Base-by-base conservation (phyloP, 2,888 invertebrate genomes). In the Hypomecis atomaria region DNA sequence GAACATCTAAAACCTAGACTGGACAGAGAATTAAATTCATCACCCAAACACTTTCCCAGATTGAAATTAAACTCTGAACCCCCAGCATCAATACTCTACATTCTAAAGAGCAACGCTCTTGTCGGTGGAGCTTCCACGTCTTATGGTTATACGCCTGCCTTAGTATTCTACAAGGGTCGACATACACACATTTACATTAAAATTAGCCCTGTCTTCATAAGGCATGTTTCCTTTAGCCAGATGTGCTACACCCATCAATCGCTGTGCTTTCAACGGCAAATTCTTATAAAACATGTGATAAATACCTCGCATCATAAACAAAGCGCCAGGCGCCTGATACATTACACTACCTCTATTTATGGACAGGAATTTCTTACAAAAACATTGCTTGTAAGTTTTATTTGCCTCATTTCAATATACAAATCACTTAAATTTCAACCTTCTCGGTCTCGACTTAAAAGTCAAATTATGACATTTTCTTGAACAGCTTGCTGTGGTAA, bases 341-440 rank as follows among this genome's bases (percentile, higher is more conserved):
- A 78, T 83, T 81, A 81, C 79, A 77, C 82, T 77, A 78, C 78
- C 74, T 78, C 89, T 90, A 90, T 90, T 87, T 89, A 90, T 85
- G 88, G 89, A 78, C 79, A 83, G 83, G 90, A 90, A 91, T 91
- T 87, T 83, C 83, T 86, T 85, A 89, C 83, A 86, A 87, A 85
- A 88, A 90, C 86, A 89, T 77, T 78, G 82, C 78, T 73, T 78
- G 80, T 79, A 75, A 77, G 70, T 70, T 67, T 70, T 63, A 71
- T 70, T 67, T 57, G 62, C 60, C n/a, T 0, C 23, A 23, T 40
- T 40, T 37, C 4, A 34, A 52, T 61, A 62, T 11, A 6, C 10
- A 59, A 44, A 58, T 10, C 37, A 52, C 45, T 45, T 56, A 33
- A 70, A 52, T 62, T 33, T 38, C 53, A 70, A 65, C 61, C 62